Percentiles rank a stretch among this genome's conserved stretches.
These are phyloP conservation scores for Heterotis niloticus DNA, from an alignment of 2,113 vertebrate species.

Conservation along the genomic window DNA sequence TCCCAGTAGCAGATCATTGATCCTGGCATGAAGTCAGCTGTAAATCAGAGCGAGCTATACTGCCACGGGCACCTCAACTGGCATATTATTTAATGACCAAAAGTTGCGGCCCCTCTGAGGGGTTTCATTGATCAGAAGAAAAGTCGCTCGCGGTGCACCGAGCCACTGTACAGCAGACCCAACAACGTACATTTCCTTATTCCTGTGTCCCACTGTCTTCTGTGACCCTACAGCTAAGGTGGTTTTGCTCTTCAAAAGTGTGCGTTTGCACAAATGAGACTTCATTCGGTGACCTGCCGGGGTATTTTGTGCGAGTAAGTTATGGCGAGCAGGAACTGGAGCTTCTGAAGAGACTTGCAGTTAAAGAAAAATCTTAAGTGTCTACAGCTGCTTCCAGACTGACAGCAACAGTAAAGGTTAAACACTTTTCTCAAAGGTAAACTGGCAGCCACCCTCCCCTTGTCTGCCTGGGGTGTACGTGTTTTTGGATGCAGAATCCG, in stretches of 20 bases:
- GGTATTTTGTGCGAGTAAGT: too few relatives aligned
- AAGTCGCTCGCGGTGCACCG: neutral
- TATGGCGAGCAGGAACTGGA: neutral
- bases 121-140: slow-evolving; percentile 18
- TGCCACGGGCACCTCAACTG: slow-evolving; percentile 13
- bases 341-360: neutral
- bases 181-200: slow-evolving; percentile 11
- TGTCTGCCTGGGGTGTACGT: too few relatives aligned
- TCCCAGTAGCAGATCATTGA: slow-evolving; percentile 2
- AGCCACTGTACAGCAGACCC: slow-evolving; percentile 11
- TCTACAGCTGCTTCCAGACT: neutral
- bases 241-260: slow-evolving; percentile 1
- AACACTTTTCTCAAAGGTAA: too few relatives aligned
- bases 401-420: too few relatives aligned
- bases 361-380: neutral
- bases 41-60: slow-evolving; percentile 4
- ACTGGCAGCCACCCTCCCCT: too few relatives aligned
- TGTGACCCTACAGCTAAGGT: slow-evolving; percentile 4
- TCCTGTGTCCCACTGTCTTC: neutral
- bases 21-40: slow-evolving; percentile 11
- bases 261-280: neutral
- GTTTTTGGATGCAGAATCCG: too few relatives aligned
- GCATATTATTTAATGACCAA: slow-evolving; percentile 23
- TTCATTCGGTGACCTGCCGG: slow-evolving; percentile 10
- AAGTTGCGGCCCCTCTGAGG: neutral